Evolutionary conservation across 2,113 vertebrate genomes (phyloP).

Genomic region (Vireo altiloquus): DNA sequence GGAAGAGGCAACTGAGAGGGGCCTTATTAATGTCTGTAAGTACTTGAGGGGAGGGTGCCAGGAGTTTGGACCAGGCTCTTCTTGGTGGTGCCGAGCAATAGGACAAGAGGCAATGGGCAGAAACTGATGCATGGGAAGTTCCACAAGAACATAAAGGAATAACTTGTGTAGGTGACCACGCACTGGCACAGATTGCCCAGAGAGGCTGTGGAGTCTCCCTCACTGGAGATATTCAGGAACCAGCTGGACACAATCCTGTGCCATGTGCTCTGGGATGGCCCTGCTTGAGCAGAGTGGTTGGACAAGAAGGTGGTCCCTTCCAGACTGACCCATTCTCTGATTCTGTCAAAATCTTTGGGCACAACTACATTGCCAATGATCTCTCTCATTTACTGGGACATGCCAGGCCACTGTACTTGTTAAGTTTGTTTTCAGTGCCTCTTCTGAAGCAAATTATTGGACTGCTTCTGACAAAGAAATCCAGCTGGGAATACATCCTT

Average conservation of each 20-base stretch:
- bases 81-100: background rate
- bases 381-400: background rate
- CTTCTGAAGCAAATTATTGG: background rate
- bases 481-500: background rate
- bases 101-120: background rate
- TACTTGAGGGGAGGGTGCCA: background rate
- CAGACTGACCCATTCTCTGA: background rate
- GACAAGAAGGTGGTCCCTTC: background rate
- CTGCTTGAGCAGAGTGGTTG: background rate
- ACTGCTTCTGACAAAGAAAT: background rate
- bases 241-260: fast-evolving
- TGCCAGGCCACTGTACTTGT: background rate
- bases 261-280: background rate
- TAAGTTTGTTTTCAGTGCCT: background rate
- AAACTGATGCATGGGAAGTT: background rate
- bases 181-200: too few relatives aligned
- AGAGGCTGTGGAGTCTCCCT: fast-evolving
- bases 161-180: background rate
- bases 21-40: background rate
- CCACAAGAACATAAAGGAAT: background rate
- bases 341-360: background rate
- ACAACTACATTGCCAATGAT: fast-evolving
- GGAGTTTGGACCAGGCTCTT: background rate
- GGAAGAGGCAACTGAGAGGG: background rate
- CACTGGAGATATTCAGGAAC: background rate